phyloP scores from a whole-genome alignment of 2,888 invertebrate species.

The Heliothis peltigera region DNA sequence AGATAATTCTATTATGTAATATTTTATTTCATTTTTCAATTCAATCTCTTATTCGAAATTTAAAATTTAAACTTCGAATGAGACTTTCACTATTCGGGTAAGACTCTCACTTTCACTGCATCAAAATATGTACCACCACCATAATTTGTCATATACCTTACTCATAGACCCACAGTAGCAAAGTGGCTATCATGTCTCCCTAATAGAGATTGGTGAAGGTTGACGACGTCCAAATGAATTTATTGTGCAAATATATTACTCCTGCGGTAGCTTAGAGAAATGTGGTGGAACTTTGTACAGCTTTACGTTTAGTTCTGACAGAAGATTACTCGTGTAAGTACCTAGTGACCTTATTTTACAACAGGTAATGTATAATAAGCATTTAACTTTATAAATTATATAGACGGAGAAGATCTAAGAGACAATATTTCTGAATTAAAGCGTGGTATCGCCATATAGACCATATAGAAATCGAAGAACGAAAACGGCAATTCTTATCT shows the following conservation, averaged over 20 bases:
- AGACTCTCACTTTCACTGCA: conserved; percentile 5
- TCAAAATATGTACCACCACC: conserved; percentile 1
- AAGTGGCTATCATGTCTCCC: conserved; percentile 52
- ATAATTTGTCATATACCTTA: conserved; percentile 34
- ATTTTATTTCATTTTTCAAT: neutral
- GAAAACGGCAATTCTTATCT: conserved; percentile 26
- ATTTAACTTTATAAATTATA: too few species aligned
- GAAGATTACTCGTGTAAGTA: neutral
- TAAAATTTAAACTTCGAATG: neutral
- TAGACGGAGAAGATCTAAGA: too few species aligned
- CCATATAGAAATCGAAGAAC: conserved; percentile 2
- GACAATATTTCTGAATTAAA: too few species aligned
- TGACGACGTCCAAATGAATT: conserved; percentile 39
- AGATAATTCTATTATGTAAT: neutral
- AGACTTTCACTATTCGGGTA: neutral
- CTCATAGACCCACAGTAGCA: conserved; percentile 22
- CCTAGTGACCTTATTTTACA: too few species aligned
- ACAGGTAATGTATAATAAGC: too few species aligned
- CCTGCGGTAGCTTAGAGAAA: neutral
- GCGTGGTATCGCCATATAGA: neutral
- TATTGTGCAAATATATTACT: conserved; percentile 37
- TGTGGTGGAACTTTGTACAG: neutral
- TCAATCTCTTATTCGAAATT: too few species aligned
- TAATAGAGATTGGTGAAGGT: conserved; percentile 49
- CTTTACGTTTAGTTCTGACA: neutral